Evolutionary conservation across 2,113 vertebrate species (phyloP), one percentile per base, ranked within the genome.

Genomic region (Myxocyprinus asiaticus): DNA sequence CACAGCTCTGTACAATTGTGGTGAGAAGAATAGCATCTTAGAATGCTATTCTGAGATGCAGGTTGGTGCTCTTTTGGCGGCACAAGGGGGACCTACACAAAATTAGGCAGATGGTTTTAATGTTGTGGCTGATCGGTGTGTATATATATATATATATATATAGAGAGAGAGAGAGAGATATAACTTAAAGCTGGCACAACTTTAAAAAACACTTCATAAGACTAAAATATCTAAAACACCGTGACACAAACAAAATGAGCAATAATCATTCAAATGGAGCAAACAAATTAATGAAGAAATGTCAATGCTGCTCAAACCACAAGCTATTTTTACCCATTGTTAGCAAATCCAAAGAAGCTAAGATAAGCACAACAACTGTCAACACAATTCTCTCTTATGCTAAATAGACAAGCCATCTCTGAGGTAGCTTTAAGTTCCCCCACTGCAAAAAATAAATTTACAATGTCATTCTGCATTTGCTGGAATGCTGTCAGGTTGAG

Each of bases 251-350:
- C 12, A 22, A 17, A 0, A 67, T 4, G 6, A 71, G 58, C 22
- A 44, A 14, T 12, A 10, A 3, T 12, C 53, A 14, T 70, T 6
- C 3, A 33, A 53, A 12, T 7, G 12, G 17, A 53, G 53, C 10
- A 53, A 69, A 69, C 4, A 43, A 70, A 55, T 4, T 0, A 43
- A 33, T 14, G 22, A 22, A 56, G 11, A 70, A 70, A 81, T 7
- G 51, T 22, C 85, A 81, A 59, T 69, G 47, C 10, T 50, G 55
- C 58, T 62, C 44, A 63, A 78, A 44, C 17, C 67, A 51, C 14
- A 56, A 56, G 51, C 68, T 56, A 71, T 71, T 71, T 71, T 58
- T 71, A 58, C 33, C 6, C 51, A 44, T 10, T 43, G 68, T 55
- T 53, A 58, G 14, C 22, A 71, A 55, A 9, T 48, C 50, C 4